Evolutionary conservation across 2,113 vertebrate genomes (phyloP), one percentile per base, ranked within the genome.

Genomic region (pig (Sus scrofa)): DNA sequence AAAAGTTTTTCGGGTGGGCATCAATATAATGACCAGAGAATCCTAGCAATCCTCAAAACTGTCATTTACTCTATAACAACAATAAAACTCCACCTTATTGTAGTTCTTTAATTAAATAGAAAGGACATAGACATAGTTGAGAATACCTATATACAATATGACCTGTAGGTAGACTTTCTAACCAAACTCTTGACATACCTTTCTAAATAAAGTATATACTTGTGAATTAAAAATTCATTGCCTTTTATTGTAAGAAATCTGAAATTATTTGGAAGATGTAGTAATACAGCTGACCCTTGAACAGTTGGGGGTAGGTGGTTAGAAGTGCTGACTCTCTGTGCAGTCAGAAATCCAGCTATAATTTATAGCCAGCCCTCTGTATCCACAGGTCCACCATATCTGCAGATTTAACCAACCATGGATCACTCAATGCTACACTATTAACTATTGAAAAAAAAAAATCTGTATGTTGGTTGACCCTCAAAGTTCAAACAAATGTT

Each of bases 41-140:
- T 82, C 62, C 34, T 63, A 63, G 67, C 14, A 52, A 73, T 39
- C 20, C 16, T 81, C 19, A 54, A 39, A 34, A 89, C 14, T 75
- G 68, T 52, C 65, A 63, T 82, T 92, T 86, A 50, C 15, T 26
- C 52, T 22, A 2, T 50, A 73, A 81, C 20, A 79, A 79, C 50
- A 78, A 77, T 12, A 60, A 77, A 88, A 94, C 19, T 30, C 19
- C 6, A 75, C 19, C 12, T 44, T 65, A n/a, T 62, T 75, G 5
- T 58, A 44, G 85, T 54, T 95, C 62, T 94, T 93, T 37, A 88
- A 58, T 92, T 68, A 78, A 93, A 74, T 16, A 71, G 60, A 82
- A 91, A 65, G 39, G 27, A 34, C 34, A 14, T 58, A 52, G 27
- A 34, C 34, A 14, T 58, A 52, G 70, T 75, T 90, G 60, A 82